Evolutionary conservation across 2,888 invertebrate genomes (phyloP), one percentile per base, ranked within the genome.

Genomic region (Margaritifera margaritifera): DNA sequence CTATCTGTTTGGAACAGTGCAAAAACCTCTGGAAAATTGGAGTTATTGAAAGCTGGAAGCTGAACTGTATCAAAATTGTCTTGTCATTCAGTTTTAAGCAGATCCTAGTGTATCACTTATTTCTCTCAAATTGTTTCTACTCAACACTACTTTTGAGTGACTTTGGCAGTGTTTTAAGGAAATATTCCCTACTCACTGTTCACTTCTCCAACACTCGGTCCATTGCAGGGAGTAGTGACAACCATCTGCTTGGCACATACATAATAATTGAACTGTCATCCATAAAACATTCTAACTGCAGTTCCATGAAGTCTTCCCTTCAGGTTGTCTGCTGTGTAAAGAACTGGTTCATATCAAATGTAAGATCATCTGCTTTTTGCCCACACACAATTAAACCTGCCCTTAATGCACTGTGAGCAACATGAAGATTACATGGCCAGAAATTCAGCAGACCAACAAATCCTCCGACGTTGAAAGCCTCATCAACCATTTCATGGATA

Each of bases 321-420:
- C 66, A 59, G 22, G 27, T 68, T 57, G 71, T 58, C 57, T 65
- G 60, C 31, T 67, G 60, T 42, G 64, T 71, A 57, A 67, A 71
- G 27, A 71, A 67, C n/a, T 68, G 55, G 54, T 68, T 54, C 66
- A 72, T 58, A 42, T 65, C 68, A 58, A 68, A 55, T 52, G 68
- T 62, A 22, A 68, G 24, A 18, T 68, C 68, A 24, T n/a, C n/a
- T n/a, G n/a, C n/a, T n/a, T 65, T 65, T 52, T 58, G 55, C 42
- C 68, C 68, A 56, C 53, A 67, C 24, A 59, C 62, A 24, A 24
- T 51, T 5, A 71, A 60, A 50, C 61, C 71, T 64, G 68, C 65
- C 20, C 68, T 64, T 50, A 71, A 71, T 25, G 67, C 68, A 64
- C 56, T 71, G 64, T 71, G 68, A 57, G 62, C 66, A 24, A 63